Evolutionary conservation across 2,888 invertebrate species (phyloP), one percentile per base, ranked within the genome.

Genomic region (Hololepta plana): DNA sequence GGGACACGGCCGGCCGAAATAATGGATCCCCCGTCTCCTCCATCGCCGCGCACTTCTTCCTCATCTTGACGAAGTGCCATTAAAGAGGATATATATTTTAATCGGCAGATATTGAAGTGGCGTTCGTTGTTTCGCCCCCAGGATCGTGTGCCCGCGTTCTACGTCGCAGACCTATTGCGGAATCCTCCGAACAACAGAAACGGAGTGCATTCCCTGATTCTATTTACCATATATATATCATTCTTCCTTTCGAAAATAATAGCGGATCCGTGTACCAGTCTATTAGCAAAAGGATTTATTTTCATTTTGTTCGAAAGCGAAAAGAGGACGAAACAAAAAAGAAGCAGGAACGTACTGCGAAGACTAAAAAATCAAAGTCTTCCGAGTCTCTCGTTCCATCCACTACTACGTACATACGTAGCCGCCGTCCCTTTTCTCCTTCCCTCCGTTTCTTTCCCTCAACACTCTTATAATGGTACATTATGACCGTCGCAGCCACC

Each of bases 211-310:
- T 54, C 49, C 50, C 51, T 43, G 51, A 51, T 53, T 47, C 53
- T 53, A 49, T 53, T 54, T 54, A 53, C 53, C 54, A 54, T 54
- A 53, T 52, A n/a, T n/a, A 53, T 51, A 53, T 53, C 53, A 53
- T 50, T 51, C 52, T 51, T 55, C 47, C 56, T 56, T n/a, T 51
- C 12, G 55, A 53, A 57, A 59, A 58, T 58, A 59, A 59, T 57
- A 59, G 58, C 59, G 46, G 49, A 58, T 55, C 53, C 59, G 49
- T 59, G 59, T 59, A 59, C 47, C 55, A 51, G 57, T 57, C 57
- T 59, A 59, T 59, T 59, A 59, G 57, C 51, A 53, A 54, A 55
- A 54, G 58, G 55, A 59, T 59, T 59, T 59, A 59, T 59, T 58
- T 58, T 59, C 59, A 58, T 59, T 58, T 50, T 40, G 44, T 38